Percentiles rank a stretch among this genome's conserved stretches.
Conservation (phyloP, 37 sponge, comb jelly and placozoan species). For the Halichondria panicea region DNA sequence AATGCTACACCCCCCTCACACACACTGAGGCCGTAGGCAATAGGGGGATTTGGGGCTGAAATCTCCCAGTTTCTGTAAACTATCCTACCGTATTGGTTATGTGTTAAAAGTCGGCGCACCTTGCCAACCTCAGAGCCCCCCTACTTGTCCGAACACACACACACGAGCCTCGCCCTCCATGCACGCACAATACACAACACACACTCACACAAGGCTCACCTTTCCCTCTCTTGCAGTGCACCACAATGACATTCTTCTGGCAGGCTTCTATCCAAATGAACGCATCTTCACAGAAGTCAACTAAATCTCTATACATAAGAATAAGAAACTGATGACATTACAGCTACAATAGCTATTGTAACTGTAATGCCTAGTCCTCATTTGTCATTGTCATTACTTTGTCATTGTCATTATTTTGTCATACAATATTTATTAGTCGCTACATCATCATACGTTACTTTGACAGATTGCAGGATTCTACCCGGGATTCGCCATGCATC, state of each 20-base stretch:
- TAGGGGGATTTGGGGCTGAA: no score
- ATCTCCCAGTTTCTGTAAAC: no score
- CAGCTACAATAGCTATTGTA: neutral
- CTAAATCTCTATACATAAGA: slow-evolving; percentile 33
- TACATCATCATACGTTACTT: slow-evolving; percentile 20
- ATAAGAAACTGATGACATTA: neutral
- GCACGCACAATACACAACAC: no score
- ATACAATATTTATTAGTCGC: neutral
- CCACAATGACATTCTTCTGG: slow-evolving; percentile 60
- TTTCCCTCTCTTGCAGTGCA: slow-evolving; percentile 83
- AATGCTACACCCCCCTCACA: no score
- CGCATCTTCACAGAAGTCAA: slow-evolving; percentile 62
- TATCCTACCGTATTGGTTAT: no score
- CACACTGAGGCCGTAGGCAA: no score
- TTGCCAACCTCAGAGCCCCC: neutral
- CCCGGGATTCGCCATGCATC: no score
- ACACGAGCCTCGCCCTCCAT: neutral
- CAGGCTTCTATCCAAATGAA: slow-evolving; percentile 45
- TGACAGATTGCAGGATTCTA: no score
- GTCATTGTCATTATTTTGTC: no score
- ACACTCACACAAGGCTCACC: slow-evolving; percentile 42
- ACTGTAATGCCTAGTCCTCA: neutral
- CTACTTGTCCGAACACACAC: neutral
- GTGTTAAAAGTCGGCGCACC: no score
- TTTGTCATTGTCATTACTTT: neutral